Evolutionary conservation across 2,113 vertebrate genomes (phyloP).

Genomic region (Potamarius usumacintae): DNA sequence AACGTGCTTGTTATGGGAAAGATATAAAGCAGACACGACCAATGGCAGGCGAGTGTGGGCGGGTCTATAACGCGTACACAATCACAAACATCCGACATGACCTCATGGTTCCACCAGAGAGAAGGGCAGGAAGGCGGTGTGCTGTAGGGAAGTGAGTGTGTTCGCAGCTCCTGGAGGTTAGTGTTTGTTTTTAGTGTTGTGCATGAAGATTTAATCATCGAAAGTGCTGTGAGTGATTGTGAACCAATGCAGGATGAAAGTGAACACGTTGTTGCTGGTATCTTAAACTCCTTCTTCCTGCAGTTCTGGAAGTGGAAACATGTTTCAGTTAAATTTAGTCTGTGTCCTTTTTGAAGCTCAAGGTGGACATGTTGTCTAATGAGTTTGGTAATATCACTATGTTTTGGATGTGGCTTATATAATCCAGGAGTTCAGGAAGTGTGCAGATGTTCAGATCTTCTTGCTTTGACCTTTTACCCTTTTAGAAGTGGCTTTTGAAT

Average conservation of each 20-base stretch:
- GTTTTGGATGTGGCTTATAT: not conserved
- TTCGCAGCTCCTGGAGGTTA: not conserved
- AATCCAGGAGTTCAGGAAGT: not conserved
- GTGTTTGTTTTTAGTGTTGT: not conserved
- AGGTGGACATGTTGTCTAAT: not conserved
- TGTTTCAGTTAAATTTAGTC: not conserved
- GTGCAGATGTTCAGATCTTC: not conserved
- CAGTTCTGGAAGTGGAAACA: not conserved
- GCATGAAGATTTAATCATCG: not conserved
- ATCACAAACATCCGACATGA: slow-evolving; percentile 3
- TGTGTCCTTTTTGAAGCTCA: not conserved
- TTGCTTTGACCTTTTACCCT: not conserved
- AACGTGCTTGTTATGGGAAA: not conserved
- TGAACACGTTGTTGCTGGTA: not conserved
- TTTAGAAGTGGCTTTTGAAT: not conserved
- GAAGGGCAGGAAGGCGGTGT: too few relatives aligned
- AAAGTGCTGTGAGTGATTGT: not conserved
- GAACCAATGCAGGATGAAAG: not conserved
- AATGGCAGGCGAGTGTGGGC: slow-evolving; percentile 25
- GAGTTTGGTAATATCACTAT: not conserved
- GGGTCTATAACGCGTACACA: not conserved
- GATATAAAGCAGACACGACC: not conserved
- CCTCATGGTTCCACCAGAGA: not conserved
- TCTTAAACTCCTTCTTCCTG: not conserved
- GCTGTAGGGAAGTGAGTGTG: not conserved